Evolutionary conservation across 2,797 vertebrate species (phyloP).

Genomic region (Enteromius radiatus): DNA sequence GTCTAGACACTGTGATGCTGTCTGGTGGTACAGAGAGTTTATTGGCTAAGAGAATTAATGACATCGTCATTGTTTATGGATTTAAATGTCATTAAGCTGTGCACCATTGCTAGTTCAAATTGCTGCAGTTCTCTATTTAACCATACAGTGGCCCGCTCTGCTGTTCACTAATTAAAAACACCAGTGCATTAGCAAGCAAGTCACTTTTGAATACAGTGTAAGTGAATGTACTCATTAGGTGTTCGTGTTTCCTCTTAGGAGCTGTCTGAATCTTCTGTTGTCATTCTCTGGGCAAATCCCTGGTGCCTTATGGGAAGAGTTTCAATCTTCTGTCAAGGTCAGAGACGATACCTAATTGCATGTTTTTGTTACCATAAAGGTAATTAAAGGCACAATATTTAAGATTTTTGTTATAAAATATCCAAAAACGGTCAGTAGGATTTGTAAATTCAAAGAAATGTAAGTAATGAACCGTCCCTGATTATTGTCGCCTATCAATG

Average conservation of each 20-base stretch:
- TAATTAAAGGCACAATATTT: too few relatives aligned
- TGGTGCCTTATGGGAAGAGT: conserved; percentile 94
- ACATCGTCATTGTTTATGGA: not conserved
- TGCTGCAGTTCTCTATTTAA: not conserved
- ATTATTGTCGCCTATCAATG: too few relatives aligned
- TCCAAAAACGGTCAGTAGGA: too few relatives aligned
- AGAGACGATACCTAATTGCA: conserved; percentile 62
- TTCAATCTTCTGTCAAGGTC: conserved; percentile 95
- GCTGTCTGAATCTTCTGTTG: conserved; percentile 95
- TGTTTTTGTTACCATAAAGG: conserved; percentile 1
- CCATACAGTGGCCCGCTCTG: not conserved
- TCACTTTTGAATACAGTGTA: not conserved
- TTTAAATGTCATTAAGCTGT: not conserved
- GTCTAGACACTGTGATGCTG: not conserved
- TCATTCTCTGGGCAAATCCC: conserved; percentile 92
- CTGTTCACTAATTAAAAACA: not conserved
- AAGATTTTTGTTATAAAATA: too few relatives aligned
- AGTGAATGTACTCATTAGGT: conserved; percentile 66
- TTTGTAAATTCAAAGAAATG: too few relatives aligned
- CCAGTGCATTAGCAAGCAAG: not conserved
- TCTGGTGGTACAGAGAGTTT: not conserved
- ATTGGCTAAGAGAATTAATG: not conserved
- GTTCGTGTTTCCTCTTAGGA: conserved; percentile 81
- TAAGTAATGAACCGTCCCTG: too few relatives aligned
- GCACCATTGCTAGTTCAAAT: not conserved